Evolutionary conservation across 2,113 vertebrate species (phyloP), one percentile per base, ranked within the genome.

Genomic region (Tyto alba): DNA sequence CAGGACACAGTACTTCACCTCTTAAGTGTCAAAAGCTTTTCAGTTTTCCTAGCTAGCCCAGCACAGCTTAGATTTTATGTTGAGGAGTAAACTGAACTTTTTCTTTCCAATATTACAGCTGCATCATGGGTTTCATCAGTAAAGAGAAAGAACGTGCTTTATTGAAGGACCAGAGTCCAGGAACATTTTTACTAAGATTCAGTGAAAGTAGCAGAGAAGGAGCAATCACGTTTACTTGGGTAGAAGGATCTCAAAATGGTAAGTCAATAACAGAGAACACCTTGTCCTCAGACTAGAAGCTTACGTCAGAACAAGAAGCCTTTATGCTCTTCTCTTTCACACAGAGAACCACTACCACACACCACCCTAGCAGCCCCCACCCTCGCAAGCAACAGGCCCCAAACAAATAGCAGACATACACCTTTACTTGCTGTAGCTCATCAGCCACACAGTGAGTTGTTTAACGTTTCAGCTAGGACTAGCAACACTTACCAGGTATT

Each of bases 181-280:
- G 99, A 2, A 99, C 99, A 0, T 99, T 99, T 97, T 97, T 99
- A 92, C 96, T 99, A 68, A 94, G 99, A 18, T 99, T 99, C 98
- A 99, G 99, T 3, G 99, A 99, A 98, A 99, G 99, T 98, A 99
- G 99, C 96, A 97, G 93, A 41, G 99, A 99, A 45, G 99, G 99
- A 40, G 99, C 99, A 32, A 99, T 99, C 98, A 99, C 99, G 5
- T 99, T 99, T 93, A 99, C 99, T 13, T 99, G 99, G 99, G 98
- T 99, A n/a, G 99, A 99, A 62, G 98, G 96, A 30, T 97, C 98
- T 45, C 95, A 98, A 21, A 98, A 98, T 0, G 98, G 99, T 99
- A 95, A 98, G 98, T 50, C 76, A 47, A 41, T 30, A 57, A 18
- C 32, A 50, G 15, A 68, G 36, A 83, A 16, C 13, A 10, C 40